Base-by-base conservation (phyloP, 35 echinoderm and acorn worm genomes). In the Heliocidaris tuberculata region DNA sequence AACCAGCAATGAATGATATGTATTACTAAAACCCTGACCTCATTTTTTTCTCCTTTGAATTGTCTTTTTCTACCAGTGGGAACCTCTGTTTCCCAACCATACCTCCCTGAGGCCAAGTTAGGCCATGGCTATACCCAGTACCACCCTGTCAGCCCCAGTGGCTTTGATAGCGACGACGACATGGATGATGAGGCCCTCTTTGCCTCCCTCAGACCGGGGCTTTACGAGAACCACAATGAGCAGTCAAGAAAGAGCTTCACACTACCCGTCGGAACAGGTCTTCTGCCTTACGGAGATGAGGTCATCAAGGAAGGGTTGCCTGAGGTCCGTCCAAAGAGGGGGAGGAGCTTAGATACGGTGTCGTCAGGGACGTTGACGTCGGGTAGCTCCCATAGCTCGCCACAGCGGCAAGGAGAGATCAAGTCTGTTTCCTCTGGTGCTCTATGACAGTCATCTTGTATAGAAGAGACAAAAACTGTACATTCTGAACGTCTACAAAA, bases 51-150 rank as follows among this genome's bases (percentile, higher is more conserved):
- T 78, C 65, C 27, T n/a, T 78, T 78, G 7, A 78, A 78, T 0
- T 89, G 12, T 89, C 87, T 89, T 15, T 89, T 21, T 2, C 47
- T 30, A 5, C 32, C 87, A 89, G 87, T 48, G 31, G 87, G 87
- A 89, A 6, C 65, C 65, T 78, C 21, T 78, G 87, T 30, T 19
- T 24, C 31, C 47, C 47, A 89, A 17, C 87, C 31, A 89, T 24
- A 89, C 31, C 17, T 85, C n/a, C 95, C 95, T 29, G 95, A 96
- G 92, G 92, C 95, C 42, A 93, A 93, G 91, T 48, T 96, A 31
- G 95, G 95, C 24, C 92, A 93, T 15, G 95, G 91, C 61, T 96
- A 96, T 92, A 96, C 95, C 85, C 48, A 85, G 35, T 96, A 96
- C 85, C 95, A 88, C 48, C 92, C 92, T 19, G 49, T 94, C 31